Conservation (phyloP, 2,888 invertebrate genomes). For the Palloptera scutellata region DNA sequence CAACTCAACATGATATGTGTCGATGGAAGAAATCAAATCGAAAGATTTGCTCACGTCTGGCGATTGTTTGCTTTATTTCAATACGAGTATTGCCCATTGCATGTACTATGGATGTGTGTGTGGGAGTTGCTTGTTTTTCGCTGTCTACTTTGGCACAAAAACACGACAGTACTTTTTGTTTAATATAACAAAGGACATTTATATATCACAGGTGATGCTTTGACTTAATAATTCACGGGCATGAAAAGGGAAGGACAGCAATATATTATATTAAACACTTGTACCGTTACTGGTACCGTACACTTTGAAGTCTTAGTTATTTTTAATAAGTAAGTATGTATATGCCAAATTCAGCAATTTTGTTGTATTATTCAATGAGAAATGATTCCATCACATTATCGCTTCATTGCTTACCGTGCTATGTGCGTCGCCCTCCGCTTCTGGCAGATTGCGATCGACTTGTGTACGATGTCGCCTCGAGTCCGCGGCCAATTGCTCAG, state of each 20-base stretch:
- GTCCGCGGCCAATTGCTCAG: slow-evolving; percentile 62
- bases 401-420: slow-evolving; percentile 58
- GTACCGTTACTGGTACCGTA: too few relatives aligned
- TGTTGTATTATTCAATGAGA: too few relatives aligned
- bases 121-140: too few relatives aligned
- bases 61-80: slow-evolving; percentile 18
- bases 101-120: too few relatives aligned
- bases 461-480: slow-evolving; percentile 62
- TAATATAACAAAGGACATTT: background rate
- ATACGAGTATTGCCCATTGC: background rate
- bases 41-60: slow-evolving; percentile 27
- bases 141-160: too few relatives aligned
- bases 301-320: too few relatives aligned
- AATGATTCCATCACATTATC: too few relatives aligned
- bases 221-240: slow-evolving; percentile 43
- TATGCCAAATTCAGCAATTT: too few relatives aligned
- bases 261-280: too few relatives aligned
- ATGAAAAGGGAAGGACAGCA: slow-evolving; percentile 34
- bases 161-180: too few relatives aligned
- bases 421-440: slow-evolving; percentile 57
- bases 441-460: slow-evolving; percentile 61
- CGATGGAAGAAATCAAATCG: slow-evolving; percentile 25
- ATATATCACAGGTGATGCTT: slow-evolving; percentile 36
- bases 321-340: too few relatives aligned
- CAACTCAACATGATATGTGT: slow-evolving; percentile 2